Conservation (phyloP, 2,113 vertebrate species). For the Elgaria multicarinata region DNA sequence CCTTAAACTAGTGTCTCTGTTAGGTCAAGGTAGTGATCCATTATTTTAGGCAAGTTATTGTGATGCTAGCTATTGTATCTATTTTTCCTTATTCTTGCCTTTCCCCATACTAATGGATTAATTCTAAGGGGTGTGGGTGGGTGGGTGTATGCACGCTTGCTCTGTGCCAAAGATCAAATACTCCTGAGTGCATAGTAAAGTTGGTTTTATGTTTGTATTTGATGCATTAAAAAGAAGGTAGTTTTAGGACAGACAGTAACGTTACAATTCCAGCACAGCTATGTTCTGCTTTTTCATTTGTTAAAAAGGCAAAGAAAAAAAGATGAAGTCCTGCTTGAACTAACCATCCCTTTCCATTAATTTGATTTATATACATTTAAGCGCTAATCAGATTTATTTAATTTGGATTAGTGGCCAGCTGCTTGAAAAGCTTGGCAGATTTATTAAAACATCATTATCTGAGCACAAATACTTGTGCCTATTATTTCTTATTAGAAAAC, state of each 20-base stretch:
- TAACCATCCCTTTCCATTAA: not conserved
- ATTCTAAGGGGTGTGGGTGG: not conserved
- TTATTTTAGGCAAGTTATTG: not conserved
- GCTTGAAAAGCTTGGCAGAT: not conserved
- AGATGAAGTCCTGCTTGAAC: not conserved
- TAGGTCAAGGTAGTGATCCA: not conserved
- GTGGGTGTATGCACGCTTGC: not conserved
- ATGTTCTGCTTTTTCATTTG: not conserved
- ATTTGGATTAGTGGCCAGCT: constrained; percentile 15
- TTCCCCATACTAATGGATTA: not conserved
- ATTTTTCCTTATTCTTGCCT: not conserved
- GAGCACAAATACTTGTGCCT: not conserved
- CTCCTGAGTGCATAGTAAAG: not conserved
- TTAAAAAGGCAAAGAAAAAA: too few species aligned
- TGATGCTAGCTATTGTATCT: not conserved
- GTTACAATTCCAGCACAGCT: not conserved
- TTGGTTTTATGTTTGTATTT: not conserved
- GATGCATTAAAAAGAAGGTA: not conserved
- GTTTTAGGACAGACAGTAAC: not conserved
- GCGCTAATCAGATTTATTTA: not conserved
- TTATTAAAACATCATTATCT: not conserved
- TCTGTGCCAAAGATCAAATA: not conserved
- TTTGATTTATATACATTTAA: not conserved
- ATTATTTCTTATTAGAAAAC: not conserved
- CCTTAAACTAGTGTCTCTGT: not conserved